Evolutionary conservation across 2,797 vertebrate species (phyloP), one percentile per base, ranked within the genome.

Genomic region (Sciurus carolinensis): DNA sequence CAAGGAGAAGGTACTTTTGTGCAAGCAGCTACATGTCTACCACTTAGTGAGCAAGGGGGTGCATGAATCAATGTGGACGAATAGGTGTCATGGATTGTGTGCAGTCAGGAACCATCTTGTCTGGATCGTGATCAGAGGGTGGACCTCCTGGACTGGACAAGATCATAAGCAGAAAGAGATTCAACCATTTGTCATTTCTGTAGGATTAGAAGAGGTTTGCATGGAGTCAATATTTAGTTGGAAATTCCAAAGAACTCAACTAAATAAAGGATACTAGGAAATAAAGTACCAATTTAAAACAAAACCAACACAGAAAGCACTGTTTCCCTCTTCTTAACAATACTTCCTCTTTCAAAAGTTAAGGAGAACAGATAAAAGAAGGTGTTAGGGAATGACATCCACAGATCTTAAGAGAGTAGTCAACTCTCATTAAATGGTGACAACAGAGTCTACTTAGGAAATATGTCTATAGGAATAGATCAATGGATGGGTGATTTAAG

Each of bases 1-100:
- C 5, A 62, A 52, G 5, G 9, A 39, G 42, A 33, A 9, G 15
- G 7, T 4, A 12, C 24, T 1, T 14, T 57, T 39, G 36, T 42
- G 22, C 24, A 33, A 36, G 20, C 2, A 11, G 9, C 7, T 13
- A 1, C 4, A 0, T 5, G 1, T 4, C 30, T 7, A 8, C 2
- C 6, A 1, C 26, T 57, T 44, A 50, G 33, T 26, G 80, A 87
- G 30, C 8, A n/a, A 18, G 59, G 33, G 33, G 5, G 2, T 33
- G 5, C 1, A 1, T 36, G 13, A 52, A 15, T 20, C 39, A 5
- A 36, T 14, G 1, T 2, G 30, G 36, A 44, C 6, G 5, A 42
- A 22, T 7, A 50, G 30, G 8, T 30, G 5, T 30, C 20, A 20
- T 17, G 3, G 3, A 18, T 3, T 5, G 3, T 4, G 3, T 1